Percentiles rank a stretch among this genome's conserved stretches.
Conservation (phyloP, 1,140 invertebrate genomes). For the Aphaenogaster floridana region DNA sequence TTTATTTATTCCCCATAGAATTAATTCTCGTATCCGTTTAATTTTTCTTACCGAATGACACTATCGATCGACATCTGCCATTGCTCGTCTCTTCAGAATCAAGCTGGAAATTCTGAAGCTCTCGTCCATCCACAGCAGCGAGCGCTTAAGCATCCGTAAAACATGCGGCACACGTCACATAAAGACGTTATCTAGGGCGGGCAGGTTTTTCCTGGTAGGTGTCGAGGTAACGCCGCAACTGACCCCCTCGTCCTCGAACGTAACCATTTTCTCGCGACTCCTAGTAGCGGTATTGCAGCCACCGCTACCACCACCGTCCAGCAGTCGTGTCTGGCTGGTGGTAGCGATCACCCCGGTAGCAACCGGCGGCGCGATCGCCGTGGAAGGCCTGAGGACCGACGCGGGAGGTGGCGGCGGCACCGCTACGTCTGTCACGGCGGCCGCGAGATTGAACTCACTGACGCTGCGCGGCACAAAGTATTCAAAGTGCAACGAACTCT, state of each 20-base stretch:
- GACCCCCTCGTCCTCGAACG: constrained; percentile 92
- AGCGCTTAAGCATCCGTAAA: not conserved
- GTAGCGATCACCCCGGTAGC: constrained; percentile 51
- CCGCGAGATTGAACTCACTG: constrained; percentile 92
- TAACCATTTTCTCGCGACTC: constrained; percentile 92
- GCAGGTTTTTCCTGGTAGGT: constrained; percentile 83
- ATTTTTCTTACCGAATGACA: not conserved
- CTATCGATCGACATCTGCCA: not conserved
- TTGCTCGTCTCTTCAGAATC: not conserved
- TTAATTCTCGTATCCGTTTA: not conserved
- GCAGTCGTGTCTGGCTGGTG: constrained; percentile 78
- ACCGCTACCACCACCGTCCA: constrained; percentile 78
- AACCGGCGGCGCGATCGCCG: constrained; percentile 73
- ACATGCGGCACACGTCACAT: constrained; percentile 87
- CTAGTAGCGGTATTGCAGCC: constrained; percentile 79
- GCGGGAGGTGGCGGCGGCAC: constrained; percentile 86
- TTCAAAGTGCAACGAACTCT: constrained; percentile 90
- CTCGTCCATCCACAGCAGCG: not conserved
- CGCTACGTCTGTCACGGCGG: constrained; percentile 86
- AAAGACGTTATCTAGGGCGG: constrained; percentile 88
- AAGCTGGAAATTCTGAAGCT: not conserved
- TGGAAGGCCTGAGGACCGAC: constrained; percentile 77
- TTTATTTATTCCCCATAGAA: not conserved
- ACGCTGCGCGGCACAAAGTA: constrained; percentile 94
- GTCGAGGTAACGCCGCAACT: constrained; percentile 79